Evolutionary conservation across 2,113 vertebrate genomes (phyloP).

Genomic region (Mus pahari): DNA sequence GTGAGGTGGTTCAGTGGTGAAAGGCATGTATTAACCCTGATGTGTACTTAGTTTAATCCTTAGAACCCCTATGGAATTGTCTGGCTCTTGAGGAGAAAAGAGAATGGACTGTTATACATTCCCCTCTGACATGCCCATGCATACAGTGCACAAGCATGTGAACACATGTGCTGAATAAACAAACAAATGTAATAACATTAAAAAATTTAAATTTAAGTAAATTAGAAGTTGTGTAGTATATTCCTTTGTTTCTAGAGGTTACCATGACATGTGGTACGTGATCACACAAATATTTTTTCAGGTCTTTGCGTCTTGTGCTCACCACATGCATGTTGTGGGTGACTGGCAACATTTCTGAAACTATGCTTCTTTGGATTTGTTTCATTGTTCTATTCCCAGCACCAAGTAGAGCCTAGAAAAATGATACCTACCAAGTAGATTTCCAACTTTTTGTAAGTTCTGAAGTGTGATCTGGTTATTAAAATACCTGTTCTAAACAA

Average conservation of each 20-base stretch:
- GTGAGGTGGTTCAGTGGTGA: not conserved
- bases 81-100: no score
- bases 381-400: slow-evolving; percentile 42
- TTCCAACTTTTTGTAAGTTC: slow-evolving; percentile 49
- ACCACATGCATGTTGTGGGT: not conserved
- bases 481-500: slow-evolving; percentile 12
- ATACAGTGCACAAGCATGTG: not conserved
- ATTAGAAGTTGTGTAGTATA: not conserved
- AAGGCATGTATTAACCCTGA: not conserved
- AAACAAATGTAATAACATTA: not conserved
- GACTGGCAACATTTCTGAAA: slow-evolving; percentile 8
- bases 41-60: not conserved
- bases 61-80: not conserved
- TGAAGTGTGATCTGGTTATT: slow-evolving; percentile 37
- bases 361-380: slow-evolving; percentile 36
- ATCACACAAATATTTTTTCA: slow-evolving; percentile 28
- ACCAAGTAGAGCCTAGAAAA: slow-evolving; percentile 34
- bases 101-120: not conserved
- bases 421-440: slow-evolving; percentile 13
- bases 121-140: no score
- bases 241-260: slow-evolving; percentile 37
- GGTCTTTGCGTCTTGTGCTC: not conserved
- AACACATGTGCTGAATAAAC: not conserved
- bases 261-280: not conserved
- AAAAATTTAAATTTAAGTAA: not conserved